These are phyloP conservation scores for Eilema sororculum DNA, from an alignment of 2,888 invertebrate genomes.

Conservation along the genomic window DNA sequence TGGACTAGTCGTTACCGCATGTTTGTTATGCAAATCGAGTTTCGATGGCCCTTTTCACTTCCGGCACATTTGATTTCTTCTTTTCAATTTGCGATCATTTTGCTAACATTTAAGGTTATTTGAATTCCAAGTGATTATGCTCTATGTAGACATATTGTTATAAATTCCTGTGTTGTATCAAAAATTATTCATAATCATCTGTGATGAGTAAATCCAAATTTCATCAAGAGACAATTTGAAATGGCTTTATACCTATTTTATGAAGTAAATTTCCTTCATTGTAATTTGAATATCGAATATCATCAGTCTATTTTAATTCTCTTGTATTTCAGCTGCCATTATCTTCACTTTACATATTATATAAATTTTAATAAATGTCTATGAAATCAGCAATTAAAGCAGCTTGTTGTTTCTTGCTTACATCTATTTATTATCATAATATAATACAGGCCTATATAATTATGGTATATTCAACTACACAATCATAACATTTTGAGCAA, in stretches of 20 bases:
- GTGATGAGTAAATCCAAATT: not conserved
- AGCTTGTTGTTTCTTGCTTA: not conserved
- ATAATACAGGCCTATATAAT: not conserved
- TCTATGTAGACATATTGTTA: not conserved
- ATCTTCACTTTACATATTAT: not conserved
- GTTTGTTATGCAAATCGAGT: conserved; percentile 66
- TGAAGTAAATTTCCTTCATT: not conserved
- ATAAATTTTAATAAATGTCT: not conserved
- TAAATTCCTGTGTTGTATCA: conserved; percentile 3
- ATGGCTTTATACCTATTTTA: not conserved
- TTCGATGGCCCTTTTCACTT: conserved; percentile 55
- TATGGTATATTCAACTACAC: not conserved
- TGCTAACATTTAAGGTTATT: conserved; percentile 30
- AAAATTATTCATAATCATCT: conserved; percentile 5
- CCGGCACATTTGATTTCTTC: conserved; percentile 47
- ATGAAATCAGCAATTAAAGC: not conserved
- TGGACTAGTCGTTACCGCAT: conserved; percentile 53
- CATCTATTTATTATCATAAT: not conserved
- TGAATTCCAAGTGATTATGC: conserved; percentile 11
- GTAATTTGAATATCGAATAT: not conserved
- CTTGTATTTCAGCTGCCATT: not conserved
- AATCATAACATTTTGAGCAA: not conserved
- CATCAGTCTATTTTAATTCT: not conserved
- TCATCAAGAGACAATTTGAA: conserved; percentile 5
- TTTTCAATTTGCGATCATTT: conserved; percentile 53